Conservation (phyloP, 2,888 invertebrate species). For the Drosophila mercatorum region DNA sequence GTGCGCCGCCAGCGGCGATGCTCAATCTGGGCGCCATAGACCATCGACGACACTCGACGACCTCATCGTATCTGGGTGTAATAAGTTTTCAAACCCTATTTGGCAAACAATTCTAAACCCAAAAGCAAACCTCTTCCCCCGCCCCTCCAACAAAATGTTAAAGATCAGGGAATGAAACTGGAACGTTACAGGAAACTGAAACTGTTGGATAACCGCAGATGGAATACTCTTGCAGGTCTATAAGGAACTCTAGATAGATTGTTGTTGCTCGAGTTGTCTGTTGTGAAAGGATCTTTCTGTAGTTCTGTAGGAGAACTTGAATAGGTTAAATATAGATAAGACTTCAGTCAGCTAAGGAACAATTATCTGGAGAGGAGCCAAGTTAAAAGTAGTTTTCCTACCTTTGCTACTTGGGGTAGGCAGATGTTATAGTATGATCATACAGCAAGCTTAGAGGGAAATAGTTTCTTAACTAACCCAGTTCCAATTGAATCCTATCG, state of each 20-base stretch:
- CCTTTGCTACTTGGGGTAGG: no score
- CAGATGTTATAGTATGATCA: no score
- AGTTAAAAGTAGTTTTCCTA: no score
- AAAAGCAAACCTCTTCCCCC: neutral
- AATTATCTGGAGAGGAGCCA: no score
- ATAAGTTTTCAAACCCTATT: slow-evolving; percentile 63
- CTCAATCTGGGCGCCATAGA: slow-evolving; percentile 66
- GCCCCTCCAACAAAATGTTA: neutral
- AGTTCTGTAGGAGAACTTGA: neutral
- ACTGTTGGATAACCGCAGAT: neutral
- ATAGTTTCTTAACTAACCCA: no score
- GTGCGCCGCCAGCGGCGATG: slow-evolving; percentile 76
- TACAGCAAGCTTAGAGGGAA: no score
- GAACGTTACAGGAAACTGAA: no score
- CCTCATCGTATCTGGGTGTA: slow-evolving; percentile 84
- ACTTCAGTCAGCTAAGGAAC: no score
- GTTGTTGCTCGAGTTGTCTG: neutral
- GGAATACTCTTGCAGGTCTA: neutral
- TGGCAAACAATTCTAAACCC: slow-evolving; percentile 9
- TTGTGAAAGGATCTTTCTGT: neutral
- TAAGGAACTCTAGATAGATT: neutral
- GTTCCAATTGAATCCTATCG: no score
- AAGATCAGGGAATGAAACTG: slow-evolving; percentile 40
- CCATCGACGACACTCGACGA: slow-evolving; percentile 83
- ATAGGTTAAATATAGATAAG: neutral